phyloP scores from a whole-genome alignment of 1,140 invertebrate species.

The Anoplolepis gracilipes region DNA sequence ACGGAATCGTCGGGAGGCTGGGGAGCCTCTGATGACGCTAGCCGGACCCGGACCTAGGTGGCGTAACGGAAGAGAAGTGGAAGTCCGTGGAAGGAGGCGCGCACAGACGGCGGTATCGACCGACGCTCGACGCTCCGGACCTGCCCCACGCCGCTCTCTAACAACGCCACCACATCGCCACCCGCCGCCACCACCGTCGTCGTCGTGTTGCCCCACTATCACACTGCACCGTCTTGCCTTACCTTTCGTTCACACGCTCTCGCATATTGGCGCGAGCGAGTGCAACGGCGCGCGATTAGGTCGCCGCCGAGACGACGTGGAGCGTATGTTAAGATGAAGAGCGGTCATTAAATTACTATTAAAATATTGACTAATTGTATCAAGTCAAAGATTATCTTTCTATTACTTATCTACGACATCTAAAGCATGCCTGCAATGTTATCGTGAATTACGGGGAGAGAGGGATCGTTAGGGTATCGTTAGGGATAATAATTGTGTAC shows the following conservation, averaged over 20 bases:
- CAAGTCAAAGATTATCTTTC: not conserved
- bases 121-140: constrained; percentile 81
- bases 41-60: constrained; percentile 81
- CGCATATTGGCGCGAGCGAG: constrained; percentile 19
- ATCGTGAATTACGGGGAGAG: not conserved
- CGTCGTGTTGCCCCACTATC: constrained; percentile 73
- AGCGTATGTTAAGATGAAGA: not conserved
- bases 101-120: constrained; percentile 84
- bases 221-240: constrained; percentile 74
- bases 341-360: not conserved
- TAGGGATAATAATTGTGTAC: not conserved
- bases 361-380: not conserved
- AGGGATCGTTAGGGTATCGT: not conserved
- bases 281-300: constrained; percentile 15
- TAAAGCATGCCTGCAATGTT: not conserved
- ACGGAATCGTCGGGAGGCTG: constrained; percentile 67
- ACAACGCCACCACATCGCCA: constrained; percentile 72
- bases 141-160: constrained; percentile 82
- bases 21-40: constrained; percentile 74
- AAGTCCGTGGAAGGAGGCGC: constrained; percentile 76
- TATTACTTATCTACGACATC: too few species aligned
- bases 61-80: constrained; percentile 80
- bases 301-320: constrained; percentile 5
- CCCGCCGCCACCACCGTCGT: constrained; percentile 51
- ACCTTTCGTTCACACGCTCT: constrained; percentile 62